Evolutionary conservation across 2,113 vertebrate genomes (phyloP).

Genomic region (Apodemus sylvaticus): DNA sequence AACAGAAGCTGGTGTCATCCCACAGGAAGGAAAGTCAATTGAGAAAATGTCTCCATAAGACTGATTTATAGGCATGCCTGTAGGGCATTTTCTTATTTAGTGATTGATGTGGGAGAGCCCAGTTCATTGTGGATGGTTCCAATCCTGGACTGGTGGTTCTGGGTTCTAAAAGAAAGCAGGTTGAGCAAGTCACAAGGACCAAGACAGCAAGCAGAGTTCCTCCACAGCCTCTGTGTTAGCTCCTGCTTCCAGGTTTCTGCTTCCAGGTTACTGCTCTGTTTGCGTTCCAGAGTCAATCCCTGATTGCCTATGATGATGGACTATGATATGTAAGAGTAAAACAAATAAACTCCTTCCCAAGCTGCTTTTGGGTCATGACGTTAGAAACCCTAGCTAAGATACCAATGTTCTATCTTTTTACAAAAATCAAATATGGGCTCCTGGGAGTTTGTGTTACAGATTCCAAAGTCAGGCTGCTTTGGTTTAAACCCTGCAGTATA

Average conservation of each 20-base stretch:
- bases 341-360: background rate
- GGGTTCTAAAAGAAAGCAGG: background rate
- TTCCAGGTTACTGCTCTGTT: background rate
- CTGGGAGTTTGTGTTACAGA: background rate
- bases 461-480: background rate
- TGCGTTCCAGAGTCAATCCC: background rate
- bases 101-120: too few relatives aligned
- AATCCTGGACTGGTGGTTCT: background rate
- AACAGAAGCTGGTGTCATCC: background rate
- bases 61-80: background rate
- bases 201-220: background rate
- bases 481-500: background rate
- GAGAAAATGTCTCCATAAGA: background rate
- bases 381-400: background rate
- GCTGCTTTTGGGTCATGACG: background rate
- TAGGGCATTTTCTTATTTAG: background rate
- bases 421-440: background rate
- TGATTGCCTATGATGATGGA: background rate
- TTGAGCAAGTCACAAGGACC: background rate
- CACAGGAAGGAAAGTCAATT: background rate
- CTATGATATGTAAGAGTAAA: background rate
- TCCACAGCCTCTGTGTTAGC: background rate
- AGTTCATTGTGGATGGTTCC: background rate
- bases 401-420: background rate
- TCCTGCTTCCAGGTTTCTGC: background rate